Conservation (phyloP, 2,888 invertebrate genomes). For the Monoplex corrugatus region DNA sequence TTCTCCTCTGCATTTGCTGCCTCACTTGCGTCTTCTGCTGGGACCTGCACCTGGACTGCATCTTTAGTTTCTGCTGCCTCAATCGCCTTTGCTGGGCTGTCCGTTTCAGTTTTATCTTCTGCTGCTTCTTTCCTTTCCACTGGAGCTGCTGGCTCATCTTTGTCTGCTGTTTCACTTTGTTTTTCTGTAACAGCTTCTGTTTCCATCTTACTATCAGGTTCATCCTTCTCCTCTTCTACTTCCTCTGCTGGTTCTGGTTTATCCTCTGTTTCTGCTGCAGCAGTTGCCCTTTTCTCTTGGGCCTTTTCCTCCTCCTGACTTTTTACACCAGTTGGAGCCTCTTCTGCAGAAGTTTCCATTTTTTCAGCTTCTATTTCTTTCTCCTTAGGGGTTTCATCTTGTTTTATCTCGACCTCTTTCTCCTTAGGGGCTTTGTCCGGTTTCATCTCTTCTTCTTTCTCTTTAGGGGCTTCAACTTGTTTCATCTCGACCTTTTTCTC, state of each 20-base stretch:
- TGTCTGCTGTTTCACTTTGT: conserved; percentile 2
- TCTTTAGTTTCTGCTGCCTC: neutral
- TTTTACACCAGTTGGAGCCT: neutral
- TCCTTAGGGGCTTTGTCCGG: neutral
- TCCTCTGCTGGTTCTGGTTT: neutral
- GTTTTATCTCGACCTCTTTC: neutral
- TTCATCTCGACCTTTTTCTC: no score
- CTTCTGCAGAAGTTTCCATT: conserved; percentile 3
- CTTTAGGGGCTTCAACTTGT: neutral
- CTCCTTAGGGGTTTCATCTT: neutral
- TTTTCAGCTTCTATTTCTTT: conserved; percentile 23
- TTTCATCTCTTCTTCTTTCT: neutral
- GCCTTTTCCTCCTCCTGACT: neutral
- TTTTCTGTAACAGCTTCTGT: neutral
- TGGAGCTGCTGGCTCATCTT: neutral
- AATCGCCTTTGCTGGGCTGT: neutral
- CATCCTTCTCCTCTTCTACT: neutral
- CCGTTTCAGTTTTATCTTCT: neutral
- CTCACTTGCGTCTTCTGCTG: no score
- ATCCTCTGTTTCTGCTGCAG: neutral
- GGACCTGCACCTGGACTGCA: neutral
- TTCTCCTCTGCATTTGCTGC: no score
- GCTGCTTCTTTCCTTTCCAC: neutral
- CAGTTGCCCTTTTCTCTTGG: neutral
- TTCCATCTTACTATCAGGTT: neutral